A percentile compares a stretch with the other conserved stretches of the same genome.
phyloP scores from a whole-genome alignment of 2,113 vertebrate species.

The Cheilinus undulatus region DNA sequence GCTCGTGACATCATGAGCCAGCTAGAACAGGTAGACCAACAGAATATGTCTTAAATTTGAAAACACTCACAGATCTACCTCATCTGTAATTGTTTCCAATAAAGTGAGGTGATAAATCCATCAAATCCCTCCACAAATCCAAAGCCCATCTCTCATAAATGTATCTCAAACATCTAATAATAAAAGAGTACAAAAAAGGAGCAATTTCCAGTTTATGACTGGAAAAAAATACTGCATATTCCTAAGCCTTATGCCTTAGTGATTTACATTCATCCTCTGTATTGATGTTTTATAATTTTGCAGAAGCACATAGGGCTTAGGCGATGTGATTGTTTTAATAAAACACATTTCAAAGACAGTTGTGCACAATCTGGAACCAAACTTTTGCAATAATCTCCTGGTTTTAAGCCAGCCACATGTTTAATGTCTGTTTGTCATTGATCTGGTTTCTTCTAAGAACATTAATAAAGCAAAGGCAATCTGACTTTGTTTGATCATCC shows the following conservation, averaged over 20 bases:
- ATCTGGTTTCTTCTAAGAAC: slow-evolving; percentile 19
- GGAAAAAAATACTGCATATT: not conserved
- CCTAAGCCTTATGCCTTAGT: not conserved
- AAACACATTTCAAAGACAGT: not conserved
- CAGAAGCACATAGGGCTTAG: not conserved
- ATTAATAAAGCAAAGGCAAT: slow-evolving; percentile 32
- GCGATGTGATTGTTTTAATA: not conserved
- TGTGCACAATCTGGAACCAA: not conserved
- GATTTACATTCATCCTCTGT: not conserved
- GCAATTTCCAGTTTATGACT: not conserved
- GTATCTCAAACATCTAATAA: not conserved
- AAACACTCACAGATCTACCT: no score
- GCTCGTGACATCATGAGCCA: no score
- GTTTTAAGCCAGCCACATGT: slow-evolving; percentile 6
- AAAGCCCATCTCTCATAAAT: not conserved
- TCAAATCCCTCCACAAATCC: not conserved
- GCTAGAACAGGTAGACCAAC: no score
- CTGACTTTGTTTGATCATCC: slow-evolving; percentile 60
- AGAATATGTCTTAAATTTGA: no score
- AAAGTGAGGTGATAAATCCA: no score
- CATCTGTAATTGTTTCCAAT: no score
- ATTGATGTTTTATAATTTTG: not conserved
- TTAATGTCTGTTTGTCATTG: slow-evolving; percentile 6
- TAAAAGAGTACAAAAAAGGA: not conserved
- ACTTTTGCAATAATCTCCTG: slow-evolving; percentile 1